Conservation (phyloP, 1,140 invertebrate genomes). For the Elysia chlorotica region DNA sequence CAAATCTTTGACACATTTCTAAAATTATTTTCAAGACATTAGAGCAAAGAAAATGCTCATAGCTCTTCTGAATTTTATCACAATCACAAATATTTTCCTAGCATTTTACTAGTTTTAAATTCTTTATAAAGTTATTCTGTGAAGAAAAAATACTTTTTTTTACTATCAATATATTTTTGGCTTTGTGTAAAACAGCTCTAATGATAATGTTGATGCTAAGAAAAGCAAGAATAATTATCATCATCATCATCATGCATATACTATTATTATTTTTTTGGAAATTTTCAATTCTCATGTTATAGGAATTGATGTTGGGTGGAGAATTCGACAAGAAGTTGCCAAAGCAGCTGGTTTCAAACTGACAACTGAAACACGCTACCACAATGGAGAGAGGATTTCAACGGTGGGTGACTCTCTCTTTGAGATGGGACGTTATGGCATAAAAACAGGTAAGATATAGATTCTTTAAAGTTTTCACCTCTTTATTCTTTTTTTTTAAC, state of each 20-base stretch:
- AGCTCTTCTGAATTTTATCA: too few relatives aligned
- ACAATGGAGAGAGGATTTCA: slow-evolving; percentile 41
- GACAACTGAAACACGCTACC: slow-evolving; percentile 35
- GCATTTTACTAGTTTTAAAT: background rate
- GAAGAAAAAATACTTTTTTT: background rate
- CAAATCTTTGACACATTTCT: too few relatives aligned
- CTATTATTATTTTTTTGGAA: background rate
- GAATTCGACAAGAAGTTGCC: slow-evolving; percentile 39
- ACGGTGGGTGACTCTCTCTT: slow-evolving; percentile 32
- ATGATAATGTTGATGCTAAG: too few relatives aligned
- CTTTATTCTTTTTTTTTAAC: too few relatives aligned
- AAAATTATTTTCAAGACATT: too few relatives aligned
- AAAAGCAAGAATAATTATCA: too few relatives aligned
- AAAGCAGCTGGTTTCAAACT: slow-evolving; percentile 34
- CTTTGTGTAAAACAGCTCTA: background rate
- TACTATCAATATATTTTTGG: too few relatives aligned
- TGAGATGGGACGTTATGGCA: slow-evolving; percentile 43
- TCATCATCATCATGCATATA: too few relatives aligned
- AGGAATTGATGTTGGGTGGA: slow-evolving; percentile 47
- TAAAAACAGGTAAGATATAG: slow-evolving; percentile 48
- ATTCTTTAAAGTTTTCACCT: too few relatives aligned
- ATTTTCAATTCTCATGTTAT: background rate
- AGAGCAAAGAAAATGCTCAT: too few relatives aligned
- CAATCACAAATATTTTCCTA: too few relatives aligned
- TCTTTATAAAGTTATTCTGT: background rate